A percentile compares a stretch with the other conserved stretches of the same genome.
Conservation (phyloP, 2,113 vertebrate genomes). For the Pygoscelis antarcticus region DNA sequence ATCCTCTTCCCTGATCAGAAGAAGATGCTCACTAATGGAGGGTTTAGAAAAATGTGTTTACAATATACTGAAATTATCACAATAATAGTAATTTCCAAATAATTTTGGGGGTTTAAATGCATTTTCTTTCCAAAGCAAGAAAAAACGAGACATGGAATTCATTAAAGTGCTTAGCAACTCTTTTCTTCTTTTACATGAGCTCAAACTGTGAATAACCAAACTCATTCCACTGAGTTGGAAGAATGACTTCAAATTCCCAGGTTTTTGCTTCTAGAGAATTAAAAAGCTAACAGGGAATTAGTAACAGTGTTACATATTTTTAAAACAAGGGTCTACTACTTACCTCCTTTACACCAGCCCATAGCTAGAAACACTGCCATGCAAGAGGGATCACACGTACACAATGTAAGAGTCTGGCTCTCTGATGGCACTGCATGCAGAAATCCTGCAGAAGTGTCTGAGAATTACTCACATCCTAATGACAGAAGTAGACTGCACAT, state of each 20-base stretch:
- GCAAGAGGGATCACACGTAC: not conserved
- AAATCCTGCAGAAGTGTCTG: not conserved
- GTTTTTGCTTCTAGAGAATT: not conserved
- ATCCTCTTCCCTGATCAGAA: not conserved
- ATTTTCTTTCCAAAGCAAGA: not conserved
- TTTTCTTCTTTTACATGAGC: not conserved
- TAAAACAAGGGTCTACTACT: not conserved
- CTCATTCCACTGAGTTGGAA: not conserved
- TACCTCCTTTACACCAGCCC: not conserved
- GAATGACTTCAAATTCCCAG: not conserved
- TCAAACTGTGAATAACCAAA: not conserved
- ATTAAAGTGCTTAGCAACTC: not conserved
- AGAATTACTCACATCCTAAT: not conserved
- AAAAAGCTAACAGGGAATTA: not conserved
- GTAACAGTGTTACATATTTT: not conserved
- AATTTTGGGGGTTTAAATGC: not conserved
- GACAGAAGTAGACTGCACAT: not conserved
- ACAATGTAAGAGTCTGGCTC: fast-evolving
- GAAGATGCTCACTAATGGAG: not conserved
- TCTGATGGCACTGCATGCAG: not conserved
- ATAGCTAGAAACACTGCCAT: not conserved
- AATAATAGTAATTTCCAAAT: not conserved
- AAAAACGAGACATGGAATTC: not conserved
- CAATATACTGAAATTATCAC: not conserved
- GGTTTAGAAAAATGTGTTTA: not conserved